Evolutionary conservation across 2,113 vertebrate species (phyloP), one percentile per base, ranked within the genome.

Genomic region (Phrynosoma platyrhinos): DNA sequence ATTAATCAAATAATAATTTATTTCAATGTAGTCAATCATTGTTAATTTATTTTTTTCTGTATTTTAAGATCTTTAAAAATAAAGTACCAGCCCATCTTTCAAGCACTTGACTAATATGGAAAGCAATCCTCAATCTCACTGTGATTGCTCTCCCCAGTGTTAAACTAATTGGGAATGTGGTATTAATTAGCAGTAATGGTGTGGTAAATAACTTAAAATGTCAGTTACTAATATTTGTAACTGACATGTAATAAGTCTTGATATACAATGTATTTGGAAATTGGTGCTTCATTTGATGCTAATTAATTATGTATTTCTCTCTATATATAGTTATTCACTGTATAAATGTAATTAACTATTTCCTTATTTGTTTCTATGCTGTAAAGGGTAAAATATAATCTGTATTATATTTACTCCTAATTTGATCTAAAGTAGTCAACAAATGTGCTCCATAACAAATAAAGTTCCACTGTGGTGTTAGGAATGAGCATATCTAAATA

Each of bases 281-380:
- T 8, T 71, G 18, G 47, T 71, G 13, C 93, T 90, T 84, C 83
- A 84, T 92, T 94, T 94, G 96, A 92, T 92, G 72, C 86, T 92
- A 94, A 77, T 92, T 92, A 87, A 87, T 92, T 92, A 86, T 88
- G 93, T 96, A 88, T 91, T 93, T 96, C 91, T 95, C 96, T 78
- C 9, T 12, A 79, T 27, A 27, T 92, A 94, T 91, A 88, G 86
- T 88, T 93, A 84, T 85, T 92, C 32, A 21, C 6, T 42, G 27
- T 55, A 55, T 86, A 2, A 2, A 40, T 36, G 53, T 52, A 69
- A 68, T 4, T 64, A 32, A 36, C 5, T 23, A n/a, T 64, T 69
- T 47, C 78, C 18, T 85, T 36, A 40, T 76, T 42, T 42, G 5
- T 4, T 84, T 36, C 1, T 25, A 32, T 77, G 4, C 53, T 83